These are phyloP conservation scores for Pseudorectes ferrugineus DNA, from an alignment of 2,113 vertebrate species.

Conservation along the genomic window DNA sequence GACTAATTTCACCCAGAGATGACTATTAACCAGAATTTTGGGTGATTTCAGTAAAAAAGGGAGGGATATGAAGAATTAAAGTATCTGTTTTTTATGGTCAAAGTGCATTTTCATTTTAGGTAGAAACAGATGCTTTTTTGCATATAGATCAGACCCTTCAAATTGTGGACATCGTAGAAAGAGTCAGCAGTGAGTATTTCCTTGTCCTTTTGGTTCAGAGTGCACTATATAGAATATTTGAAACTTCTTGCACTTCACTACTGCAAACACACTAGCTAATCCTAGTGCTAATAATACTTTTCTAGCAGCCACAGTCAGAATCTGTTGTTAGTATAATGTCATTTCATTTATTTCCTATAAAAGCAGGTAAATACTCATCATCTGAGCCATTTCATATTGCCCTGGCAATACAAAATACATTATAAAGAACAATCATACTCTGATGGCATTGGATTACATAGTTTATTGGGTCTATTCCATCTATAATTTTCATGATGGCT, in stretches of 20 bases:
- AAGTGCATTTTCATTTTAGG: not conserved
- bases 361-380: constrained; percentile 3
- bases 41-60: not conserved
- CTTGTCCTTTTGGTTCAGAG: not conserved
- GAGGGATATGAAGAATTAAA: not conserved
- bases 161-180: not conserved
- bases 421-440: not conserved
- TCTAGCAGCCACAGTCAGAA: not conserved
- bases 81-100: not conserved
- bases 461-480: not conserved
- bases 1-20: not conserved
- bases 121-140: not conserved
- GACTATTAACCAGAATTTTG: not conserved
- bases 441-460: constrained; percentile 12
- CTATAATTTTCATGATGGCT: constrained; percentile 30
- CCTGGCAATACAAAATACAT: constrained; percentile 9
- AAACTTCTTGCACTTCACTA: not conserved
- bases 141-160: not conserved
- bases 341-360: constrained; percentile 15
- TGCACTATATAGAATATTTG: not conserved
- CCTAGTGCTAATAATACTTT: not conserved
- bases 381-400: not conserved
- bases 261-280: not conserved
- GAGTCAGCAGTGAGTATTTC: not conserved
- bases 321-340: not conserved